Conservation (phyloP, 2,797 vertebrate species). For the Ctenopoma multispine region DNA sequence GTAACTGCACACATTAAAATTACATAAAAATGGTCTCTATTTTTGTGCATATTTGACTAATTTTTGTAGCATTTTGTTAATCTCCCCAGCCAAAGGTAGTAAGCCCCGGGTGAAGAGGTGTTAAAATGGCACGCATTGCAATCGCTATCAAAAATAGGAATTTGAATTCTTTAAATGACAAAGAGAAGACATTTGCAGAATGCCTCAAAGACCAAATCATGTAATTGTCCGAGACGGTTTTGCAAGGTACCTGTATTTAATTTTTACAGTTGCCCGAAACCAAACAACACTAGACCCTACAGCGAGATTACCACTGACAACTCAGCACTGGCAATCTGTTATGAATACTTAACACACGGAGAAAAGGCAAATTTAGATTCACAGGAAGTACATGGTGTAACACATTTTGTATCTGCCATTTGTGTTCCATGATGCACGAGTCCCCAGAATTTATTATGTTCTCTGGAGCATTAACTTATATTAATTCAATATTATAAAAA, state of each 20-base stretch:
- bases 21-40: conserved; percentile 95
- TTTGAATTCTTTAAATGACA: conserved; percentile 92
- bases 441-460: conserved; percentile 76
- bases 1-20: conserved; percentile 97
- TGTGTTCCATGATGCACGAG: conserved; percentile 71
- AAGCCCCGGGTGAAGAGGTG: conserved; percentile 83
- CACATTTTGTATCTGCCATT: conserved; percentile 79
- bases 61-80: conserved; percentile 80
- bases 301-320: conserved; percentile 69
- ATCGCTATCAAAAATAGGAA: conserved; percentile 94
- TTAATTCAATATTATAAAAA: conserved; percentile 85
- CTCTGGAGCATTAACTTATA: conserved; percentile 84
- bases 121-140: conserved; percentile 91
- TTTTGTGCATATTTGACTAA: conserved; percentile 87
- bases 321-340: conserved; percentile 66
- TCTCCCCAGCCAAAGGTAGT: conserved; percentile 82
- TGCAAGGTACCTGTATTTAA: conserved; percentile 82
- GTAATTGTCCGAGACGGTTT: conserved; percentile 80
- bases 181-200: conserved; percentile 88
- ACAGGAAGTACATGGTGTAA: conserved; percentile 86
- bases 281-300: conserved; percentile 80
- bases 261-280: conserved; percentile 70
- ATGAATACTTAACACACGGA: conserved; percentile 81
- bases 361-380: conserved; percentile 84
- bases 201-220: conserved; percentile 83